Evolutionary conservation across 2,113 vertebrate genomes (phyloP), one percentile per base, ranked within the genome.

Genomic region (Paratilapia polleni): DNA sequence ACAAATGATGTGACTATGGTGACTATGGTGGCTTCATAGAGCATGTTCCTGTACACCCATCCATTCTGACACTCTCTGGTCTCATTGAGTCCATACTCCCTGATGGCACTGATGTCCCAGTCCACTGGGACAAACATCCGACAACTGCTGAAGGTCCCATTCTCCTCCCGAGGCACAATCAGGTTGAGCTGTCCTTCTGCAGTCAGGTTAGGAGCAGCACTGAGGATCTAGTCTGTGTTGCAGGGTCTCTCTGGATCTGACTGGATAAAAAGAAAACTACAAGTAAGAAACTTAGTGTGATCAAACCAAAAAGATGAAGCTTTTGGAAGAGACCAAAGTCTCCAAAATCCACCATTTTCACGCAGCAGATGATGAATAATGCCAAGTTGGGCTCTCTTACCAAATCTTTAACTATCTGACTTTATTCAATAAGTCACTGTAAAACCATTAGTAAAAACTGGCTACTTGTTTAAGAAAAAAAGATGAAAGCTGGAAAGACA

Each of bases 311-410:
- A n/a, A n/a, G n/a, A n/a, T n/a, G n/a, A n/a, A n/a, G n/a, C 56
- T 94, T 87, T 88, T 98, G 97, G 66, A 97, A 97, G 0, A 80
- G 56, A 26, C 97, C 97, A 34, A 97, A 97, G 63, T 95, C 96
- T 0, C 96, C 94, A 0, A 96, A 86, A 0, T 94, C 92, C 1
- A 91, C 84, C 96, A 94, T 96, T 36, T 76, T 84, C 22, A 52
- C 61, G 34, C n/a, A n/a, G n/a, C n/a, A n/a, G n/a, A n/a, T n/a
- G n/a, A n/a, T n/a, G n/a, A n/a, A n/a, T n/a, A 6, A 4, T 34
- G 34, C 34, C 3, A 34, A 34, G 34, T 34, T 34, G 34, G 34
- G n/a, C n/a, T n/a, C n/a, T n/a, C n/a, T n/a, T n/a, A n/a, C n/a
- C n/a, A n/a, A n/a, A n/a, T n/a, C 28, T 31, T 31, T 31, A 31